phyloP scores from a whole-genome alignment of 1,140 invertebrate genomes.

The Drosophila tristis region DNA sequence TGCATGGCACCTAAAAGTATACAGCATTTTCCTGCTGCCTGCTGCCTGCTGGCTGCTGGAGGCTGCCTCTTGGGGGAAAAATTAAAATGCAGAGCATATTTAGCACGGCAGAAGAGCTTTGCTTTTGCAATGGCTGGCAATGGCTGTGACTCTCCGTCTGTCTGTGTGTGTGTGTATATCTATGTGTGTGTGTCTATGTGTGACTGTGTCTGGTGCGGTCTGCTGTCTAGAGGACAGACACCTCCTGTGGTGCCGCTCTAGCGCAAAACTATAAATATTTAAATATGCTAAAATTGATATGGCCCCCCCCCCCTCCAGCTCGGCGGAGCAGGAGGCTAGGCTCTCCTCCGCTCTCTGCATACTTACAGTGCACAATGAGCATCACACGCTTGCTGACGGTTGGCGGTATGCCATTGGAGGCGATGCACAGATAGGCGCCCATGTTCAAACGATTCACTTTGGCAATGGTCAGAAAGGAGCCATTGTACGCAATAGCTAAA shows the following conservation, averaged over 20 bases:
- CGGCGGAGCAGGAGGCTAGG: neutral
- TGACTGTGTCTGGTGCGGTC: conserved; percentile 10
- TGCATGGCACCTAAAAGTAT: conserved; percentile 75
- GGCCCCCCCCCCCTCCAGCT: conserved; percentile 19
- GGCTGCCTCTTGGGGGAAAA: conserved; percentile 30
- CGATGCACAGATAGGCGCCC: conserved; percentile 95
- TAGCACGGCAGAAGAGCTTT: conserved; percentile 73
- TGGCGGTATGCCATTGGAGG: conserved; percentile 93
- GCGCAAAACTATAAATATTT: conserved; percentile 79
- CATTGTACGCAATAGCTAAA: conserved; percentile 88
- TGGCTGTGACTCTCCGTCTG: conserved; percentile 33
- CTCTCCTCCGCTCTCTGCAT: conserved; percentile 17
- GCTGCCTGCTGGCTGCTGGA: neutral
- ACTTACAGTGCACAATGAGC: conserved; percentile 94
- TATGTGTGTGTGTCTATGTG: conserved; percentile 42
- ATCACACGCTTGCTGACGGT: conserved; percentile 94
- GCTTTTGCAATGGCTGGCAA: conserved; percentile 12
- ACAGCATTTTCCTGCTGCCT: conserved; percentile 22
- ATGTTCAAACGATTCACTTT: conserved; percentile 95
- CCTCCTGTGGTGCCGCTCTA: conserved; percentile 58
- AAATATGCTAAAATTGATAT: conserved; percentile 81
- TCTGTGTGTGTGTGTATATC: conserved; percentile 4
- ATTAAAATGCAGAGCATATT: conserved; percentile 80
- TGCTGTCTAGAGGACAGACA: conserved; percentile 43
- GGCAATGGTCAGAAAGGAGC: conserved; percentile 90